Evolutionary conservation across 2,888 invertebrate species (phyloP).

Genomic region (Andrena marginata): DNA sequence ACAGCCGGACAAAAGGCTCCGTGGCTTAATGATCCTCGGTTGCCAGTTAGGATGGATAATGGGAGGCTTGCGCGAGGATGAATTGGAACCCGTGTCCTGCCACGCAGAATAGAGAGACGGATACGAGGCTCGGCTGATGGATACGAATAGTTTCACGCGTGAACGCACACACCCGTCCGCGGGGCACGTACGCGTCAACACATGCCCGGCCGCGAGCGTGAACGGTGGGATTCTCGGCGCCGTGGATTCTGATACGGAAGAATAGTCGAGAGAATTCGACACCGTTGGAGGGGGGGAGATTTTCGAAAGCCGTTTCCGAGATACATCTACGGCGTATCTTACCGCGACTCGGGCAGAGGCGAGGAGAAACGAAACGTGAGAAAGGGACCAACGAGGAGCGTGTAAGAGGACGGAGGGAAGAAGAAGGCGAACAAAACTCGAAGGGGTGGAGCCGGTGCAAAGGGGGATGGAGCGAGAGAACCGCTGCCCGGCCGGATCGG

Average conservation of each 20-base stretch:
- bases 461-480: conserved; percentile 68
- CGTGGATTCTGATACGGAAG: conserved; percentile 33
- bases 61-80: conserved; percentile 70
- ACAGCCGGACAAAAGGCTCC: conserved; percentile 67
- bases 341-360: conserved; percentile 48
- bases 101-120: conserved; percentile 56
- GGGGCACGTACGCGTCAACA: conserved; percentile 16
- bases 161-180: conserved; percentile 23
- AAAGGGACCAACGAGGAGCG: conserved; percentile 39
- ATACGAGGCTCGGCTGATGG: conserved; percentile 40
- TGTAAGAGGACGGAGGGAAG: conserved; percentile 33
- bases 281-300: no score
- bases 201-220: conserved; percentile 24
- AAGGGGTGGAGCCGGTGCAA: conserved; percentile 76
- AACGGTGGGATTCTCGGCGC: conserved; percentile 12
- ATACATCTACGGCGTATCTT: conserved; percentile 58
- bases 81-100: conserved; percentile 71
- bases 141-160: conserved; percentile 47
- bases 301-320: conserved; percentile 78
- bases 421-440: conserved; percentile 64
- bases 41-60: conserved; percentile 71
- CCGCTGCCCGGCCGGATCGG: conserved; percentile 38
- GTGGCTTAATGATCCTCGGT: conserved; percentile 72
- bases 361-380: conserved; percentile 21
- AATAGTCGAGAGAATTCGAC: conserved; percentile 35